Conservation (phyloP, 2,797 vertebrate species). For the Acanthurus tractus region DNA sequence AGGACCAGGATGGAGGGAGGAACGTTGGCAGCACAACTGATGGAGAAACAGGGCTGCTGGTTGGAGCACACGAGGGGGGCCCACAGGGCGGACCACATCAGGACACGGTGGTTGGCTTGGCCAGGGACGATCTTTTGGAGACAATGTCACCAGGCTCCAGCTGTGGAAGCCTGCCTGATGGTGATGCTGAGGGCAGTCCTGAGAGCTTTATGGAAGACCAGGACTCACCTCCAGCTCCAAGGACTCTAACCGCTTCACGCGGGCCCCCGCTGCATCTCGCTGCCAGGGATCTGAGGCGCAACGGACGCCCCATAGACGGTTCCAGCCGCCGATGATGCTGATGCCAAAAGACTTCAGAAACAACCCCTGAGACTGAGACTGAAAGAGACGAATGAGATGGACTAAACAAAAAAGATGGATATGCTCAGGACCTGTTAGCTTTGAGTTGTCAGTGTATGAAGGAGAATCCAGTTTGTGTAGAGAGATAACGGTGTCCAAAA, state of each 20-base stretch:
- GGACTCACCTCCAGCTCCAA: slow-evolving; percentile 83
- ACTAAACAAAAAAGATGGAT: slow-evolving; percentile 39
- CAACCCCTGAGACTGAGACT: slow-evolving; percentile 50
- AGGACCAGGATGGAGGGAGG: slow-evolving; percentile 82
- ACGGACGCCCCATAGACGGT: slow-evolving; percentile 78
- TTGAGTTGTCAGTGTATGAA: slow-evolving; percentile 52
- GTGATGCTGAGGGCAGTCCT: slow-evolving; percentile 91
- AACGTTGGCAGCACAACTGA: slow-evolving; percentile 74
- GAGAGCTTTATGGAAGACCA: slow-evolving; percentile 95
- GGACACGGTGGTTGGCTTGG: slow-evolving; percentile 81
- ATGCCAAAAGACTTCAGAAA: slow-evolving; percentile 36
- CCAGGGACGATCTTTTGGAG: slow-evolving; percentile 92
- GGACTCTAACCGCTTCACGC: slow-evolving; percentile 84
- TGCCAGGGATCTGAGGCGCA: slow-evolving; percentile 83
- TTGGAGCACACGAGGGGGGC: slow-evolving; percentile 91
- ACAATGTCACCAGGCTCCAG: slow-evolving; percentile 94
- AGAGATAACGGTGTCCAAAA: slow-evolving; percentile 43
- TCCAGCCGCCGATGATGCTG: slow-evolving; percentile 79
- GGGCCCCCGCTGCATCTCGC: slow-evolving; percentile 87
- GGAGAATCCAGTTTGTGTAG: slow-evolving; percentile 32
- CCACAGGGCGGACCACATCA: slow-evolving; percentile 78
- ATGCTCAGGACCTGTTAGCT: slow-evolving; percentile 60
- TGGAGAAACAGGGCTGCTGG: slow-evolving; percentile 85
- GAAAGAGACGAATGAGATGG: slow-evolving; percentile 33
- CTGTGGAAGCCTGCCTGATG: slow-evolving; percentile 94